These are phyloP conservation scores for Belonocnema kinseyi DNA, from an alignment of 1,140 invertebrate genomes.

Conservation along the genomic window DNA sequence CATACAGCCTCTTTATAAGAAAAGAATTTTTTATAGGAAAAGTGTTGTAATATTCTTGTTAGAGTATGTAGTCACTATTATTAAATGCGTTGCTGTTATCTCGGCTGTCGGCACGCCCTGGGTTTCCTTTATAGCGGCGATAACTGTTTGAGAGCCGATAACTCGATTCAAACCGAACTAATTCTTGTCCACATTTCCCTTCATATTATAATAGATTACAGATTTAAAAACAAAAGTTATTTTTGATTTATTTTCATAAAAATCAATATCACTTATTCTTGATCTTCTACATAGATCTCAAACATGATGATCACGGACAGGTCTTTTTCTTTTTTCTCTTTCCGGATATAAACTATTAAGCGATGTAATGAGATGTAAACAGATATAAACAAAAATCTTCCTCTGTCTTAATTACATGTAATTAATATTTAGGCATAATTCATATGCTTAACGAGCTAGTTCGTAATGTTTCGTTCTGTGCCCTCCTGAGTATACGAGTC, in stretches of 20 bases:
- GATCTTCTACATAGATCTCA: not conserved
- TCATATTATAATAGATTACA: no score
- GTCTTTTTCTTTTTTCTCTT: constrained; percentile 1
- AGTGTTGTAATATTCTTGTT: not conserved
- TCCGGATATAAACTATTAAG: not conserved
- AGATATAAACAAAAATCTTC: not conserved
- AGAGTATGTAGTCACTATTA: not conserved
- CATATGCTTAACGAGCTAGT: constrained; percentile 8
- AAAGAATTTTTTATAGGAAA: not conserved
- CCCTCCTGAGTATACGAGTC: not conserved
- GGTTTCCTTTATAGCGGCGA: constrained; percentile 51
- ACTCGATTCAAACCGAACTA: constrained; percentile 24
- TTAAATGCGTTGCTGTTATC: constrained; percentile 42
- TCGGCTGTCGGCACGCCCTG: constrained; percentile 49
- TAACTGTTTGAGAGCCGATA: constrained; percentile 50
- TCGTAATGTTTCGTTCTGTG: not conserved
- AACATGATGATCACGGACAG: not conserved
- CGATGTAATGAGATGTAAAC: not conserved
- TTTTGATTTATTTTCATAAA: no score
- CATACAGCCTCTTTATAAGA: no score
- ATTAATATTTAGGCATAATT: constrained; percentile 21
- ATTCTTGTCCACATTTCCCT: not conserved
- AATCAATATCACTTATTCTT: not conserved
- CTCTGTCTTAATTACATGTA: constrained; percentile 15
- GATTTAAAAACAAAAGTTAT: no score